Base-by-base conservation (phyloP, 2,888 invertebrate genomes). In the Nycteola revayana region DNA sequence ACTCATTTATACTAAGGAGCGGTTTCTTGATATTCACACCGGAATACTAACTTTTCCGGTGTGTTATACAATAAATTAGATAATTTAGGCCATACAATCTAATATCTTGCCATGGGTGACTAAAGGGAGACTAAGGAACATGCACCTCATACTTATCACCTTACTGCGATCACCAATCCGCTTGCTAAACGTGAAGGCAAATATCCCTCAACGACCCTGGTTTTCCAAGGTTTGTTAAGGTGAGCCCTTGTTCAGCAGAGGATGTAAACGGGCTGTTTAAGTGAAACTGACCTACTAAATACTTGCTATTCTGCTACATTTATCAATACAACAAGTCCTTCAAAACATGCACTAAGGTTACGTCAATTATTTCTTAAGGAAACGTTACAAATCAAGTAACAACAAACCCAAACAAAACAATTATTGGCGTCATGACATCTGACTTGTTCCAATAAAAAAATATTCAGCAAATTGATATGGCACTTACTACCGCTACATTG, bases 401-500 rank as follows among this genome's bases (percentile, higher is more conserved):
- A 32, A 34, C 31, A 29, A 38, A 58, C 32, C 38, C 49, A 36
- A 64, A 61, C 60, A 55, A 60, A 61, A 49, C 49, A 55, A 67
- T 63, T 60, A 58, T 29, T 50, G 35, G 34, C 37, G 36, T 42
- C 25, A 31, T 42, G 46, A 36, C 40, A 49, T 50, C 36, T 51
- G 44, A 49, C 45, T 38, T 38, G 43, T 39, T 39, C 45, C 55
- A 68, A 68, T 72, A 59, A 61, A 66, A n/a, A 61, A 65, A 60
- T 51, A 65, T 60, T 60, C 37, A 57, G 39, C 33, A 57, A 69
- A 73, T 69, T 65, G 70, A 51, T 53, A 54, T 49, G 52, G 55
- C 69, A 74, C 59, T 74, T 67, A 55, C 44, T 43, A 46, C 49
- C 42, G 46, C 35, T 64, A 55, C 51, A 72, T 71, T 70, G 69